These are phyloP conservation scores for Salvelinus namaycush DNA, from an alignment of 2,113 vertebrate genomes.

Conservation along the genomic window DNA sequence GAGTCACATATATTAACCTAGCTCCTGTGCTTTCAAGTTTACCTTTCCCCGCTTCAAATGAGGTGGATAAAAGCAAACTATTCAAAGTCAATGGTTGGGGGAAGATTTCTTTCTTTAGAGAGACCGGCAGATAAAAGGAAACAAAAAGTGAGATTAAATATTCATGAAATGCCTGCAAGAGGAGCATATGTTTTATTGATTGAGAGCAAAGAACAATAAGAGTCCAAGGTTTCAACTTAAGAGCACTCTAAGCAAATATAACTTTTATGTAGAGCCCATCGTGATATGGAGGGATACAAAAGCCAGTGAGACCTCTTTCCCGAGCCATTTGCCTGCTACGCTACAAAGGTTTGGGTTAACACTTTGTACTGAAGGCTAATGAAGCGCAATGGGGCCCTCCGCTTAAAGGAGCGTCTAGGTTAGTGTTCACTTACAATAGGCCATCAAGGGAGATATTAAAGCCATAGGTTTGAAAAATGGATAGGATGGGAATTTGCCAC, in stretches of 20 bases:
- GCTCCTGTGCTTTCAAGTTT: constrained; percentile 21
- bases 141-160: constrained; percentile 72
- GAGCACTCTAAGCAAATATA: constrained; percentile 50
- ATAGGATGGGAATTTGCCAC: constrained; percentile 26
- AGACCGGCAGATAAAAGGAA: constrained; percentile 66
- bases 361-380: constrained; percentile 61
- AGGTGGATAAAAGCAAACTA: constrained; percentile 60
- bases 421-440: constrained; percentile 44
- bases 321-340: constrained; percentile 51
- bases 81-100: constrained; percentile 50
- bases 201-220: constrained; percentile 64
- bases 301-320: constrained; percentile 40
- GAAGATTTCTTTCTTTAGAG: constrained; percentile 55
- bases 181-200: constrained; percentile 77
- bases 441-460: constrained; percentile 71
- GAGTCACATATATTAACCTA: background rate
- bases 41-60: constrained; percentile 54
- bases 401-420: constrained; percentile 48
- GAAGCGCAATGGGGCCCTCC: constrained; percentile 47
- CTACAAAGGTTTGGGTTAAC: constrained; percentile 60
- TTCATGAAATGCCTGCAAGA: constrained; percentile 61
- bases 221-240: constrained; percentile 56
- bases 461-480: constrained; percentile 62
- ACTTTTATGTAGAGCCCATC: constrained; percentile 29
- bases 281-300: constrained; percentile 11